phyloP scores from a whole-genome alignment of 1,140 invertebrate species.

The Nylanderia fulva region DNA sequence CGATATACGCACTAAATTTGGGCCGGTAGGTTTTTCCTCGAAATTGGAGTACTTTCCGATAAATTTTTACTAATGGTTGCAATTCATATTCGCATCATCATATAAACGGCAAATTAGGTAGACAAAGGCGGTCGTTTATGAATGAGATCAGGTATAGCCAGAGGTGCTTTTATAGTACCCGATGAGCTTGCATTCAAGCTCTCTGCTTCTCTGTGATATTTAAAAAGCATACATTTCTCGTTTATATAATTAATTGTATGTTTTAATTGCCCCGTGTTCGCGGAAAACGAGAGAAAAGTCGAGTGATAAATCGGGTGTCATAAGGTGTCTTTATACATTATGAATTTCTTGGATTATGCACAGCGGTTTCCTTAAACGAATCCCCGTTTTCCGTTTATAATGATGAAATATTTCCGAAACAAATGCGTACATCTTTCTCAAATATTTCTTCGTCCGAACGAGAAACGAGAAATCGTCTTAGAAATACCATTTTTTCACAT shows the following conservation, averaged over 20 bases:
- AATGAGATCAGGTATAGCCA: neutral
- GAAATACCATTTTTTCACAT: too few species aligned
- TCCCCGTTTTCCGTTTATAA: neutral
- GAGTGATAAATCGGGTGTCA: neutral
- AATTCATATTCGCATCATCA: neutral
- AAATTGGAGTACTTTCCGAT: constrained; percentile 8
- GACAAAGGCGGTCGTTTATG: neutral
- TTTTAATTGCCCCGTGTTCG: neutral
- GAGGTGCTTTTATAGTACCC: neutral
- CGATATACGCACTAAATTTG: constrained; percentile 34
- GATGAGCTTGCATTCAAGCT: neutral
- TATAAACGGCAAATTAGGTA: constrained; percentile 4
- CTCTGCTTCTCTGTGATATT: neutral
- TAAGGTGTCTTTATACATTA: neutral
- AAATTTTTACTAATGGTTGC: neutral
- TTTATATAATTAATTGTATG: constrained; percentile 17
- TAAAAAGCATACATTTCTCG: neutral
- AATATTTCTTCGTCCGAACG: neutral
- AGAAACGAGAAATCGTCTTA: neutral
- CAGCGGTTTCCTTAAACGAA: too few species aligned
- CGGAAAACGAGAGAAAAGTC: neutral
- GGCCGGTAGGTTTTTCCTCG: neutral
- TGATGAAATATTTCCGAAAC: neutral
- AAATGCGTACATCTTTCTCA: neutral
- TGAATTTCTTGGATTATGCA: too few species aligned